phyloP scores from a whole-genome alignment of 2,888 invertebrate species.

The Spilarctia lutea region DNA sequence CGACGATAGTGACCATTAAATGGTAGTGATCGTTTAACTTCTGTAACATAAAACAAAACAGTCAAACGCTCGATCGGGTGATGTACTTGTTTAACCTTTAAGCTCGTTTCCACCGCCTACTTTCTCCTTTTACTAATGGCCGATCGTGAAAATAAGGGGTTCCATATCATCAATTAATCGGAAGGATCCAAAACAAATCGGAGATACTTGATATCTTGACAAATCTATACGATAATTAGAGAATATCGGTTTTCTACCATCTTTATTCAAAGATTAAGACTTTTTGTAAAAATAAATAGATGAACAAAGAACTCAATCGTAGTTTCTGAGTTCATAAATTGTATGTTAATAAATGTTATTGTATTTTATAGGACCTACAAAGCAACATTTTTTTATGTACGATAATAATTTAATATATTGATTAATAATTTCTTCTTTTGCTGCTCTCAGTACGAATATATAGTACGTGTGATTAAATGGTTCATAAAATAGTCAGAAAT shows the following conservation, averaged over 20 bases:
- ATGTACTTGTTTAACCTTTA: not conserved
- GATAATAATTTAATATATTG: no score
- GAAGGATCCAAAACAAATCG: conserved; percentile 21
- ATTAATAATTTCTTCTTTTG: no score
- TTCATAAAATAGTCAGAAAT: no score
- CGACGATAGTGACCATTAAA: no score
- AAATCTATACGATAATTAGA: conserved; percentile 23
- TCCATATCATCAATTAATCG: conserved; percentile 19
- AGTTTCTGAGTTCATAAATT: no score
- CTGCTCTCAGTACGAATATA: no score
- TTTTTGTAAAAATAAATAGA: not conserved
- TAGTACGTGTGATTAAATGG: no score
- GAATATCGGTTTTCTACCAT: conserved; percentile 25
- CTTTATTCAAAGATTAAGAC: conserved; percentile 20
- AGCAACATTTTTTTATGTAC: no score
- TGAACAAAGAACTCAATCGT: not conserved
- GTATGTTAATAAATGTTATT: no score
- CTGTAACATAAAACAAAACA: not conserved
- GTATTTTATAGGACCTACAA: no score
- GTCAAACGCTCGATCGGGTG: not conserved
- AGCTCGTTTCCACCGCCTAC: not conserved
- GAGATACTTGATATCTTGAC: conserved; percentile 19
- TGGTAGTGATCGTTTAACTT: no score
- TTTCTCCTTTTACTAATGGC: not conserved
- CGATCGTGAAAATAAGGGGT: conserved; percentile 8